A percentile compares a stretch with the other conserved stretches of the same genome.
phyloP scores from a whole-genome alignment of 2,888 invertebrate species.

The Holacanthella duospinosa region DNA sequence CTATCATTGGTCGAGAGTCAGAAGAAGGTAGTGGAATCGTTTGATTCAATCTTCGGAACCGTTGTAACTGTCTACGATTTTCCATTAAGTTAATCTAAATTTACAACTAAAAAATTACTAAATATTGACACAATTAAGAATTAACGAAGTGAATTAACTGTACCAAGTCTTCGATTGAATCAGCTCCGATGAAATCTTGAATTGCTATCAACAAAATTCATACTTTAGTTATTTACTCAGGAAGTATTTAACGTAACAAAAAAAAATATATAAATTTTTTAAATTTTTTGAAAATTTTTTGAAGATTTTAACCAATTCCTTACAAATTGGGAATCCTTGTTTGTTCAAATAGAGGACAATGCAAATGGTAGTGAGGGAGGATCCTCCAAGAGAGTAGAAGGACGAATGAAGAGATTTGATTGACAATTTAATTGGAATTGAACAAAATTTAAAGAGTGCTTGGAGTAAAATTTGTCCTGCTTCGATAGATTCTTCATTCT shows the following conservation, averaged over 20 bases:
- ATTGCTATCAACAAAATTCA: conserved; percentile 5
- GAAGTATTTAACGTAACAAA: too few relatives aligned
- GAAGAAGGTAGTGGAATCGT: not conserved
- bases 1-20: too few relatives aligned
- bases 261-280: too few relatives aligned
- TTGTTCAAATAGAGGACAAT: conserved; percentile 47
- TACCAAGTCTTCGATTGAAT: not conserved
- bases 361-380: conserved; percentile 72
- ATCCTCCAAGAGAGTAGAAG: conserved; percentile 75
- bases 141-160: too few relatives aligned
- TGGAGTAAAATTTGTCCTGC: conserved; percentile 61
- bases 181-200: conserved; percentile 14
- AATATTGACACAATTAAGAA: too few relatives aligned
- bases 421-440: conserved; percentile 47
- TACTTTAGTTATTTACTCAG: too few relatives aligned
- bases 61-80: not conserved
- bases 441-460: conserved; percentile 57
- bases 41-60: not conserved
- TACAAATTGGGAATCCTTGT: conserved; percentile 3
- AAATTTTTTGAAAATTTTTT: too few relatives aligned
- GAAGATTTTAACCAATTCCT: too few relatives aligned
- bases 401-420: conserved; percentile 55
- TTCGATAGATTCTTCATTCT: conserved; percentile 46
- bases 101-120: too few relatives aligned
- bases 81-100: conserved; percentile 1